Base-by-base conservation (phyloP, 1,140 invertebrate genomes). In the Drosophila santomea region DNA sequence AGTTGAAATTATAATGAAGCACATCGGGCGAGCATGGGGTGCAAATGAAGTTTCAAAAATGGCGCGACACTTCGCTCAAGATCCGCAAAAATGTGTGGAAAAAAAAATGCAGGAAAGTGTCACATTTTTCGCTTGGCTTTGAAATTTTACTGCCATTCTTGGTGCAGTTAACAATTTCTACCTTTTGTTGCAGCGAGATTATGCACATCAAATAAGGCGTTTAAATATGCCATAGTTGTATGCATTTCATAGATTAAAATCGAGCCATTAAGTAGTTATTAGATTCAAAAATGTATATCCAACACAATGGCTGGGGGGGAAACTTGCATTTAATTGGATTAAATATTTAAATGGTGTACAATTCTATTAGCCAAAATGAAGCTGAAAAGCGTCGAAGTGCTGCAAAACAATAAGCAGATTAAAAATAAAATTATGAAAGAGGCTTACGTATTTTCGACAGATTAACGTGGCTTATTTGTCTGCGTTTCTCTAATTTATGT, bases 1-100 rank as follows among this genome's bases (percentile, higher is more conserved):
- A 81, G 60, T 62, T 69, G 62, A 81, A 78, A 85, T 78, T 86
- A 86, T 85, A 81, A 85, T 86, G 66, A 86, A 74, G 55, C 47
- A 32, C 25, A 50, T 10, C 12, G 2, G 12, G 14, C 23, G 45
- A 28, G 47, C 82, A 72, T 80, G 77, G 74, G 77, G 81, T 80
- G 68, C 47, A 81, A 78, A 81, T 78, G 52, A 81, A 86, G 74
- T 85, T 86, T 62, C 45, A 14, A 56, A 69, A 74, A 74, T 58
- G 44, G 66, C 5, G 67, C 38, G 43, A 43, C 25, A 35, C 39
- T 56, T 17, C 7, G 3, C 38, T 35, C 25, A 17, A 51, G 23
- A 35, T 14, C 17, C 11, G 25, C 35, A 23, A 39, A 45, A 56
- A 20, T 23, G 4, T 59, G 43, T 35, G 4, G 3, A 20, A 45